Evolutionary conservation across 2,113 vertebrate genomes (phyloP).

Genomic region (Lophius piscatorius): DNA sequence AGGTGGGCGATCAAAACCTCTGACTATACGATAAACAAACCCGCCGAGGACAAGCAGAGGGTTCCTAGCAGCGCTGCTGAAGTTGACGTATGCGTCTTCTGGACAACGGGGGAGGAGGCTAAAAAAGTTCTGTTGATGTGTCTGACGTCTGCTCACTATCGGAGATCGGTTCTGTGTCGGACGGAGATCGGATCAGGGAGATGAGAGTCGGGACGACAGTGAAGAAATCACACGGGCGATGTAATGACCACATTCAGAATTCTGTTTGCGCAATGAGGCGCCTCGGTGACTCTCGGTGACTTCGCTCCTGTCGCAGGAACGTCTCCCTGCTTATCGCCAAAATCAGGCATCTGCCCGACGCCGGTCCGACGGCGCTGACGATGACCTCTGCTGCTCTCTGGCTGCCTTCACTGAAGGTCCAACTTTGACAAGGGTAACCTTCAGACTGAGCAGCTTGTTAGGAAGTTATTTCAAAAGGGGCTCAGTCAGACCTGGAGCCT

Average conservation of each 20-base stretch:
- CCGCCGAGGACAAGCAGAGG: conserved; percentile 20
- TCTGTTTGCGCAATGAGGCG: conserved; percentile 69
- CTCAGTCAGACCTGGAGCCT: conserved; percentile 21
- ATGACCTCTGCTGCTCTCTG: conserved; percentile 29
- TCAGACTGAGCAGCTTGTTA: conserved; percentile 62
- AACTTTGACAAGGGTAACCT: conserved; percentile 67
- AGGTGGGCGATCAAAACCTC: conserved; percentile 20
- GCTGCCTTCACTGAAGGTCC: conserved; percentile 27
- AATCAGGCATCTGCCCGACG: conserved; percentile 62
- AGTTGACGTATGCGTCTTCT: conserved; percentile 42
- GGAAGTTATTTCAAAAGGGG: conserved; percentile 37
- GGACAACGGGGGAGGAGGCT: conserved; percentile 47
- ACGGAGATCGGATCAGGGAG: conserved; percentile 49
- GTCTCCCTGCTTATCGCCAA: conserved; percentile 53
- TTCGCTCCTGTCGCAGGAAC: conserved; percentile 66
- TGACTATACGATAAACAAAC: conserved; percentile 18
- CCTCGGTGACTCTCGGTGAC: conserved; percentile 69
- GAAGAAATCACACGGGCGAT: conserved; percentile 60
- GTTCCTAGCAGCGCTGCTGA: conserved; percentile 23
- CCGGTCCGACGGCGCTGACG: conserved; percentile 30
- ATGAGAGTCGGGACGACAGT: conserved; percentile 53
- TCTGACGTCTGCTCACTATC: conserved; percentile 58
- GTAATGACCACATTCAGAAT: conserved; percentile 81
- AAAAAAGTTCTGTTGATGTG: conserved; percentile 50
- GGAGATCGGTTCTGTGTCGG: conserved; percentile 65